Percentiles rank a stretch among this genome's conserved stretches.
Conservation (phyloP, 2,888 invertebrate genomes). For the Melitaea athalia region DNA sequence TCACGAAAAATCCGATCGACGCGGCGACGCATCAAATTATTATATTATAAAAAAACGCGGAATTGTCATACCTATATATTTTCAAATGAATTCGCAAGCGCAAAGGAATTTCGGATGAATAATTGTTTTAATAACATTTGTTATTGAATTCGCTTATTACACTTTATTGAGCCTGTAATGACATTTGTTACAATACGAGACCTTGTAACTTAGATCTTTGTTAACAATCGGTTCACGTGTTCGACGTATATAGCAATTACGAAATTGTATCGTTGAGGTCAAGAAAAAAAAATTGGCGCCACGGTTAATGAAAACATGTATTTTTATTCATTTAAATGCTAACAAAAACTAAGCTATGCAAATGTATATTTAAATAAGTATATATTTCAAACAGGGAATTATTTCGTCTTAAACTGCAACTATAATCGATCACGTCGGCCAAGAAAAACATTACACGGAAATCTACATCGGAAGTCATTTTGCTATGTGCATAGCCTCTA, state of each 20-base stretch:
- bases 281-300: conserved; percentile 35
- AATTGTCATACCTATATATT: background rate
- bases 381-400: background rate
- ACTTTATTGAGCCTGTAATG: conserved; percentile 52
- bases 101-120: conserved; percentile 23
- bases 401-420: background rate
- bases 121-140: conserved; percentile 37
- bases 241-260: conserved; percentile 63
- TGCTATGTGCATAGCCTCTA: conserved; percentile 9
- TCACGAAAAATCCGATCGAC: too few species aligned
- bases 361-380: background rate
- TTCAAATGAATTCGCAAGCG: background rate
- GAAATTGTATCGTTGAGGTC: conserved; percentile 65
- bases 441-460: conserved; percentile 7
- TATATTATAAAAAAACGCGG: too few species aligned
- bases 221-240: conserved; percentile 64
- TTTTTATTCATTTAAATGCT: conserved; percentile 4
- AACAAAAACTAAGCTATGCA: background rate
- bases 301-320: conserved; percentile 24
- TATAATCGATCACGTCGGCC: conserved; percentile 3
- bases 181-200: conserved; percentile 61
- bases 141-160: conserved; percentile 38
- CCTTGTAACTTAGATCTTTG: conserved; percentile 47
- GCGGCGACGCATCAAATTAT: too few species aligned
- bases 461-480: conserved; percentile 10